Conservation (phyloP, 2,797 vertebrate species). For the Molossus molossus region DNA sequence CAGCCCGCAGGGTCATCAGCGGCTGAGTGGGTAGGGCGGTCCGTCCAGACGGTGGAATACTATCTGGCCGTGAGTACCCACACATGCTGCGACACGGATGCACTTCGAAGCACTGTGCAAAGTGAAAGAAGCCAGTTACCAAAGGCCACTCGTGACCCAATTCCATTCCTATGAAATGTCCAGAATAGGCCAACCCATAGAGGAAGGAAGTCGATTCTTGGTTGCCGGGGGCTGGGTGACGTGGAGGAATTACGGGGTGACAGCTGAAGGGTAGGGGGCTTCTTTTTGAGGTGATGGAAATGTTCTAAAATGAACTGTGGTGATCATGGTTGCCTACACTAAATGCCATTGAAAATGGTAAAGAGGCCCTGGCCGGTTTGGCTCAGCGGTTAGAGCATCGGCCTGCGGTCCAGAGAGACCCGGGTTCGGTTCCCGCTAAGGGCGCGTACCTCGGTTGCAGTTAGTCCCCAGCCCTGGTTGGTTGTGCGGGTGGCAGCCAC, state of each 20-base stretch:
- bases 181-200: neutral
- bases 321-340: neutral
- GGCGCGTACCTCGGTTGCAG: too few species aligned
- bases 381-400: too few species aligned
- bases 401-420: too few species aligned
- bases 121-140: neutral
- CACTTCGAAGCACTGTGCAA: neutral
- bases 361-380: too few species aligned
- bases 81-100: neutral
- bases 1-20: neutral
- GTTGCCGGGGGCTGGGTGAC: neutral
- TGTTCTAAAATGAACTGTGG: neutral
- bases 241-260: neutral
- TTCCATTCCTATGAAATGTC: neutral
- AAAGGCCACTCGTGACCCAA: rapidly evolving
- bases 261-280: too few species aligned
- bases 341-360: neutral
- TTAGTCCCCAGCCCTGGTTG: too few species aligned
- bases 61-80: too few species aligned
- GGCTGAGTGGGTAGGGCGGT: neutral
- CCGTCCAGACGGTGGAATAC: too few species aligned
- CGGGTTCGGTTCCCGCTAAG: too few species aligned
- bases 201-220: neutral
- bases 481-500: too few species aligned
- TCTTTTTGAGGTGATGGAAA: neutral